Percentiles rank a stretch among this genome's conserved stretches.
Evolutionary conservation across 2,797 vertebrate species (phyloP).

Genomic region (Adrianichthys oophorus): DNA sequence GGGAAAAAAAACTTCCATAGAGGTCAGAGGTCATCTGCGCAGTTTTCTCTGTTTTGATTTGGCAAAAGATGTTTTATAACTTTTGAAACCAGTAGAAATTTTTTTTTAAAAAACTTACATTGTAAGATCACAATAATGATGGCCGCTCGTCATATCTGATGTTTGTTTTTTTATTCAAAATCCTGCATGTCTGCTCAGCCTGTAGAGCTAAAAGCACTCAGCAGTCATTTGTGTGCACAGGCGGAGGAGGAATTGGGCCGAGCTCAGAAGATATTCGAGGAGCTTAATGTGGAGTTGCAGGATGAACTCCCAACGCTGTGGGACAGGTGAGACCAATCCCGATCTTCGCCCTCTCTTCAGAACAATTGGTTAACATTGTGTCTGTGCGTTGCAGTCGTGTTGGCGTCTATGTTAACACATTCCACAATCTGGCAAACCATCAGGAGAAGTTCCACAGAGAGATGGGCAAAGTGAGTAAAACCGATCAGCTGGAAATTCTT

Average conservation of each 20-base stretch:
- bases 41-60: too few relatives aligned
- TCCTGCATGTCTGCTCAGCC: too few relatives aligned
- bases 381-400: conserved; percentile 81
- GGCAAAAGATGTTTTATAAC: too few relatives aligned
- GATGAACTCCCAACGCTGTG: conserved; percentile 93
- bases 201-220: too few relatives aligned
- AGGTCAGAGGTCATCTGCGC: too few relatives aligned
- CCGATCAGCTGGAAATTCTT: neutral
- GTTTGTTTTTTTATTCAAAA: too few relatives aligned
- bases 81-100: too few relatives aligned
- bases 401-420: conserved; percentile 95
- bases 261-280: conserved; percentile 97
- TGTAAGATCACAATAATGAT: too few relatives aligned
- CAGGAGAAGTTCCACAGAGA: conserved; percentile 97
- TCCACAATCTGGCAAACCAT: conserved; percentile 90
- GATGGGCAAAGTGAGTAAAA: conserved; percentile 87
- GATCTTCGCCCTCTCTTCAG: too few relatives aligned
- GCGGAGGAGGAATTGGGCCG: conserved; percentile 95
- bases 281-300: conserved; percentile 94
- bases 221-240: conserved; percentile 57
- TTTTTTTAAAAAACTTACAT: too few relatives aligned
- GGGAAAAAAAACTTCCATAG: too few relatives aligned
- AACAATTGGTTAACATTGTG: neutral
- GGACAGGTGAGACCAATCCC: conserved; percentile 81
- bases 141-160: too few relatives aligned